Evolutionary conservation across 2,797 vertebrate genomes (phyloP).

Genomic region (Danio aesculapii): DNA sequence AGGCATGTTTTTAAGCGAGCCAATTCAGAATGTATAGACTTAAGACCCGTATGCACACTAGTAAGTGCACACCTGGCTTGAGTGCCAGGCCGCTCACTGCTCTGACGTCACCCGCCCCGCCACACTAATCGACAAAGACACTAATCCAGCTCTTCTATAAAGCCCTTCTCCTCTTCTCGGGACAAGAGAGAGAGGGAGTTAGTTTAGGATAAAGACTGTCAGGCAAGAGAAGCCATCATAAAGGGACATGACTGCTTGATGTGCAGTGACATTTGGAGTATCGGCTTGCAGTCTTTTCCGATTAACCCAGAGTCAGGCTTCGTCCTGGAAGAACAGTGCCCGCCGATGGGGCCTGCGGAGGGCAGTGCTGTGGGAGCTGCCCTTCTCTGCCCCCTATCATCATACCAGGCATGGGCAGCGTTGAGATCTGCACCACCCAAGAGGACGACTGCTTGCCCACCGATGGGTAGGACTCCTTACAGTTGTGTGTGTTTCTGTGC

Average conservation of each 20-base stretch:
- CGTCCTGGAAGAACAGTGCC: conserved; percentile 76
- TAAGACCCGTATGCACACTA: neutral
- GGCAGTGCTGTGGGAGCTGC: conserved; percentile 72
- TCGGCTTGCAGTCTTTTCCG: conserved; percentile 25
- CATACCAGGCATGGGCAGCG: conserved; percentile 64
- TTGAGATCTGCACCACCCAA: conserved; percentile 71
- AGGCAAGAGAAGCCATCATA: conserved; percentile 74
- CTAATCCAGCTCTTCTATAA: conserved; percentile 86
- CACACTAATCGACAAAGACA: conserved; percentile 81
- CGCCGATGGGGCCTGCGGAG: conserved; percentile 68
- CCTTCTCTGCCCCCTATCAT: conserved; percentile 63
- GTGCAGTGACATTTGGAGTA: conserved; percentile 8
- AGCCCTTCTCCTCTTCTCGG: conserved; percentile 85
- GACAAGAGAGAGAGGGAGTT: conserved; percentile 77
- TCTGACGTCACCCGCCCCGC: conserved; percentile 75
- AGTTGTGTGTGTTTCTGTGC: conserved; percentile 38
- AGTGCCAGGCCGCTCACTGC: conserved; percentile 1
- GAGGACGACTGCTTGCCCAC: conserved; percentile 66
- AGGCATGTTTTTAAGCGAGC: neutral
- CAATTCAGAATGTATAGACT: neutral
- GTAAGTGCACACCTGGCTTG: neutral
- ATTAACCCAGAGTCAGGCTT: conserved; percentile 54
- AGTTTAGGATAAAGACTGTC: conserved; percentile 73
- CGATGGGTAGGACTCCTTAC: conserved; percentile 71
- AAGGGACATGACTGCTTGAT: conserved; percentile 23